Conservation (phyloP, 2,113 vertebrate species). For the Euleptes europaea region DNA sequence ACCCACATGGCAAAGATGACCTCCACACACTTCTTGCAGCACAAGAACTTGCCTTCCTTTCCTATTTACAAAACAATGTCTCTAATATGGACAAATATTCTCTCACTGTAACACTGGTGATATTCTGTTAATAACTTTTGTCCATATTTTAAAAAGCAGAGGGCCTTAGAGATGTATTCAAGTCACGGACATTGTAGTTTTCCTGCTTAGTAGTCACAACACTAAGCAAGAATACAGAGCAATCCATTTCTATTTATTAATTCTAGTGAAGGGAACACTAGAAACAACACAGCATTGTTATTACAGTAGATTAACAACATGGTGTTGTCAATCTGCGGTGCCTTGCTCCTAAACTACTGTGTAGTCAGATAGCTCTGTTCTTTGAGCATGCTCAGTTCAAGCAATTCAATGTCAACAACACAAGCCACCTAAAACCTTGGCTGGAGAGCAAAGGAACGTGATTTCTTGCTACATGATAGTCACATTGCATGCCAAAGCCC, state of each 20-base stretch:
- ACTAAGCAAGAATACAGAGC: neutral
- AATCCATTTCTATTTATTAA: neutral
- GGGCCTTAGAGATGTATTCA: too few relatives aligned
- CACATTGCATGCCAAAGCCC: conserved; percentile 25
- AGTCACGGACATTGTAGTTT: neutral
- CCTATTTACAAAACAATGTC: neutral
- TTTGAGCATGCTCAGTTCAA: conserved; percentile 16
- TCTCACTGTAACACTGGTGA: neutral
- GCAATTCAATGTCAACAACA: conserved; percentile 69
- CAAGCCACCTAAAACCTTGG: conserved; percentile 57
- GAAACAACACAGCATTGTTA: neutral
- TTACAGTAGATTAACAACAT: neutral
- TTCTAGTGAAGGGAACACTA: neutral
- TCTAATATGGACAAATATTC: neutral
- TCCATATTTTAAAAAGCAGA: neutral
- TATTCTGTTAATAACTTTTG: neutral
- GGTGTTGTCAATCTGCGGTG: accelerated
- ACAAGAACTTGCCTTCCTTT: neutral
- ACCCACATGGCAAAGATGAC: neutral
- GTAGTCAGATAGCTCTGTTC: conserved; percentile 42
- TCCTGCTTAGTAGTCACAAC: neutral
- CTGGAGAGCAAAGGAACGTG: conserved; percentile 31
- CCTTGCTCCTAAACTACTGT: neutral
- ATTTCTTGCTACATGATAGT: neutral
- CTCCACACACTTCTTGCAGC: neutral